Percentiles rank a stretch among this genome's conserved stretches.
Conservation (phyloP, 2,113 vertebrate species). For the Amblyopsis rosae region DNA sequence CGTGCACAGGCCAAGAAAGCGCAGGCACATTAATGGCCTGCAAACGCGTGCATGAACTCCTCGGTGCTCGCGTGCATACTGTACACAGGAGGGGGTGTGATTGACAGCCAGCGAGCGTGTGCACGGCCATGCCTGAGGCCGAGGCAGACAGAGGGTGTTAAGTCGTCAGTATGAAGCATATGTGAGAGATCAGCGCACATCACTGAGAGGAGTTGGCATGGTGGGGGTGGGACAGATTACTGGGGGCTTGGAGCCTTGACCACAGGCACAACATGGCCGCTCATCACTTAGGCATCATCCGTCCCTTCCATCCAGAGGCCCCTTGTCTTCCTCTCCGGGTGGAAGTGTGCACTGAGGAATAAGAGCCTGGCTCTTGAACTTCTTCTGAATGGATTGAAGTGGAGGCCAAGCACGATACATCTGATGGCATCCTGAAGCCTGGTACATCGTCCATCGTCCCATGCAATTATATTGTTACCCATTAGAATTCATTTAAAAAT, state of each 20-base stretch:
- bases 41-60: background rate
- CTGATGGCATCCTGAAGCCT: no score
- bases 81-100: slow-evolving; percentile 16
- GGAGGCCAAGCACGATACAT: slow-evolving; percentile 22
- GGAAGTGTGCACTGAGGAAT: slow-evolving; percentile 29
- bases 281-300: background rate
- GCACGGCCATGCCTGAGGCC: slow-evolving; percentile 44
- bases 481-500: no score
- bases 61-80: slow-evolving; percentile 24
- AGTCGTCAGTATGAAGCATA: slow-evolving; percentile 67
- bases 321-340: slow-evolving; percentile 33
- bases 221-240: slow-evolving; percentile 45
- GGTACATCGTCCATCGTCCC: no score
- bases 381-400: slow-evolving; percentile 44
- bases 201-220: slow-evolving; percentile 45
- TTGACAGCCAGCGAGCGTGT: slow-evolving; percentile 47
- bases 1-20: no score
- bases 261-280: slow-evolving; percentile 19
- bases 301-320: slow-evolving; percentile 24
- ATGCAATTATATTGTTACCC: no score
- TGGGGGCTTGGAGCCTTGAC: slow-evolving; percentile 45
- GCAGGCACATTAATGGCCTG: no score
- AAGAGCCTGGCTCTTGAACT: slow-evolving; percentile 48
- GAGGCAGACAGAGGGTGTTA: slow-evolving; percentile 58
- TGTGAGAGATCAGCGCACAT: slow-evolving; percentile 65